Base-by-base conservation (phyloP, 2,113 vertebrate species). In the Calidris pygmaea region DNA sequence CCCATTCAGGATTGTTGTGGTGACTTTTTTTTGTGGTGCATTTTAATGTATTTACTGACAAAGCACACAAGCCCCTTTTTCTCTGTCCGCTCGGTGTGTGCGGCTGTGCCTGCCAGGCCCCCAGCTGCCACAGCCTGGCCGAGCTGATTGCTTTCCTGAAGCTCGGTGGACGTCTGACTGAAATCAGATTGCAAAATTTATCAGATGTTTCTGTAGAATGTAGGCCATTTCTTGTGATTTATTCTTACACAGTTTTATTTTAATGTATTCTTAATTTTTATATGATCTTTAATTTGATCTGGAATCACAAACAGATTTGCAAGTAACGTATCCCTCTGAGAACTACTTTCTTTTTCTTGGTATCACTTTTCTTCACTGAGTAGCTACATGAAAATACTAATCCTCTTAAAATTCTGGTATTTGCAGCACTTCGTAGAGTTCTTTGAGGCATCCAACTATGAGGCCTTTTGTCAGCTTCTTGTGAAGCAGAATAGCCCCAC, bases 61-160 rank as follows among this genome's bases (percentile, higher is more conserved):
- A 22, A 5, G 5, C 6, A 7, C 3, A 7, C 7, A 3, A 53
- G 19, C 22, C 12, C 10, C 7, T 7, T 14, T 43, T 29, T 43
- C 30, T 32, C 70, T 27, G 20, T 4, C 0, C 14, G 13, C 29
- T 39, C 14, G 4, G 5, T 14, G 21, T 26, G 32, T 5, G 41
- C 24, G 45, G 45, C 66, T 6, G 0, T 75, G 41, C 47, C 41
- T 70, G 62, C 48, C 22, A 6, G 45, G 17, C 5, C 43, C 35
- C 34, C 10, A n/a, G 39, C 30, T 29, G 29, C 1, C 0, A 1
- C 1, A 39, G 12, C 50, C 47, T 83, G 72, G 35, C 67, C 41
- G 48, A 79, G 67, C 72, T 59, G n/a, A 50, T 72, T 0, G 0
- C 58, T 32, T n/a, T 43, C 32, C 41, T 35, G 7, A 14, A 45